These are phyloP conservation scores for Drosophila asahinai DNA, from an alignment of 1,140 invertebrate species.

Conservation along the genomic window DNA sequence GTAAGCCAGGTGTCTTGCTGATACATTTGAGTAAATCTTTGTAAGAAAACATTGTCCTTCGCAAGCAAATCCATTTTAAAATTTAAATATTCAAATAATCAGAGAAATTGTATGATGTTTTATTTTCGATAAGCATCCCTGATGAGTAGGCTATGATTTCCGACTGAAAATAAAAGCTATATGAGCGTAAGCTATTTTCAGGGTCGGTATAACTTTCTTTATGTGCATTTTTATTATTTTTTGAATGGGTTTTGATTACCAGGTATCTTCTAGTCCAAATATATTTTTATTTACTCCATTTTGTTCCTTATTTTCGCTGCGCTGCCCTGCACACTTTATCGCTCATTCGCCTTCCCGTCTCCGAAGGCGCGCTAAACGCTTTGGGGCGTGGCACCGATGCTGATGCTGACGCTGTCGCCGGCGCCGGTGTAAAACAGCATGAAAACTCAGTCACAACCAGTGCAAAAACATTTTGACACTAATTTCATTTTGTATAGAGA, in stretches of 20 bases:
- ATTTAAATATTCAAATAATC: no score
- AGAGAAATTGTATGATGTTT: not conserved
- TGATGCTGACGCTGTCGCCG: constrained; percentile 41
- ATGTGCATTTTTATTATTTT: no score
- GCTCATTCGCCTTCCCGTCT: constrained; percentile 68
- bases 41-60: not conserved
- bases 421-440: constrained; percentile 79
- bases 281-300: not conserved
- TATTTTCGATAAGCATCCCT: not conserved
- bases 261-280: constrained; percentile 4
- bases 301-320: constrained; percentile 27
- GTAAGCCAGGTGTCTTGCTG: not conserved
- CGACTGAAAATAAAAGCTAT: no score
- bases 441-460: constrained; percentile 81
- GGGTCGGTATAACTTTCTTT: no score
- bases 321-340: constrained; percentile 70
- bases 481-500: constrained; percentile 82
- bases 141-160: no score
- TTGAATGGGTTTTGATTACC: not conserved
- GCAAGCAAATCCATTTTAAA: no score
- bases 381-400: constrained; percentile 68
- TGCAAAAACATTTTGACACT: constrained; percentile 82
- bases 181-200: no score
- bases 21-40: not conserved
- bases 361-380: constrained; percentile 77